phyloP scores from a whole-genome alignment of 2,888 invertebrate genomes.

The Yponomeuta evonymella region DNA sequence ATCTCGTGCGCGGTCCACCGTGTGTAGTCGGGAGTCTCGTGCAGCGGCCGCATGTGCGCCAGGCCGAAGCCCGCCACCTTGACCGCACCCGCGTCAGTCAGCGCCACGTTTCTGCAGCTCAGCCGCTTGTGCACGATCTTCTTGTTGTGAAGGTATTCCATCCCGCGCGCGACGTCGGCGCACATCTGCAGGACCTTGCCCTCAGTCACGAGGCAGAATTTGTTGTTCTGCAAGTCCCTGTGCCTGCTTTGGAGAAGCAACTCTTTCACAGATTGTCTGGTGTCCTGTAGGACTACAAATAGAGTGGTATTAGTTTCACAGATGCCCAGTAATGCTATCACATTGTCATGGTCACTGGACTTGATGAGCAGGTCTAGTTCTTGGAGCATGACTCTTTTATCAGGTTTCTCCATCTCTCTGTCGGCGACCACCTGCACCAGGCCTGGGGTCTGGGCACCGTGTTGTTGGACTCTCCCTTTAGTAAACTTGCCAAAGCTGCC shows the following conservation, averaged over 20 bases:
- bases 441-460: conserved; percentile 69
- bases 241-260: conserved; percentile 79
- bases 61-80: conserved; percentile 87
- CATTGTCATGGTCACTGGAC: conserved; percentile 81
- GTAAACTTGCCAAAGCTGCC: conserved; percentile 88
- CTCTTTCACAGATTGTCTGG: conserved; percentile 81
- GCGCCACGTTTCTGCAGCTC: conserved; percentile 82
- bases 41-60: conserved; percentile 77
- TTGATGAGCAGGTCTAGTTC: conserved; percentile 84
- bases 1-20: conserved; percentile 89
- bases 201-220: conserved; percentile 78
- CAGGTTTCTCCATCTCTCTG: conserved; percentile 66
- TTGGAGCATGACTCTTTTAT: conserved; percentile 76
- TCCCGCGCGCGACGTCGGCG: conserved; percentile 81
- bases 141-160: conserved; percentile 81
- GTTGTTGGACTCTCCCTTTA: conserved; percentile 80
- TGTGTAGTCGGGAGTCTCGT: conserved; percentile 82
- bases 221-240: conserved; percentile 67
- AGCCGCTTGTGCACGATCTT: conserved; percentile 85
- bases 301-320: conserved; percentile 86
- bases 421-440: conserved; percentile 81
- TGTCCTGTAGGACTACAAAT: conserved; percentile 84
- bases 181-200: conserved; percentile 78
- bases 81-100: conserved; percentile 79
- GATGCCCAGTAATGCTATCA: conserved; percentile 85